Conservation (phyloP, 2,113 vertebrate genomes). For the Oryzias curvinotus region DNA sequence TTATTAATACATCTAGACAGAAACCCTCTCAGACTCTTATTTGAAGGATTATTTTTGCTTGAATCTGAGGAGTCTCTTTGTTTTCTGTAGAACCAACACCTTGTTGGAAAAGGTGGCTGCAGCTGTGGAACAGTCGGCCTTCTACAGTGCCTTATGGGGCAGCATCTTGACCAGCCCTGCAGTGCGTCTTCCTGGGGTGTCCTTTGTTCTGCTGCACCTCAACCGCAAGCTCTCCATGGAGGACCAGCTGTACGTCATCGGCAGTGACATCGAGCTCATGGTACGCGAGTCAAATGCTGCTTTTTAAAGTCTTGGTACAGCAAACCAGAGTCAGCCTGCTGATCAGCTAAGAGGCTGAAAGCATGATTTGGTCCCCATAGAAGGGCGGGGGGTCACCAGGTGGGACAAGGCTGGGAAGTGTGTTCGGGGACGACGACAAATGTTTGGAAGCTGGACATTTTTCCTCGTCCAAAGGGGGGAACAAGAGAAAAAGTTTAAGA, state of each 20-base stretch:
- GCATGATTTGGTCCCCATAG: no score
- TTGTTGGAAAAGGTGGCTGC: conserved; percentile 94
- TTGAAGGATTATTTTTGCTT: background rate
- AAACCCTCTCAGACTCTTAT: background rate
- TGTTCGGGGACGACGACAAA: no score
- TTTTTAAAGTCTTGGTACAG: no score
- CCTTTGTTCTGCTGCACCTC: conserved; percentile 93
- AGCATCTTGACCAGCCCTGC: conserved; percentile 97
- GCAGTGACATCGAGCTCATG: conserved; percentile 98
- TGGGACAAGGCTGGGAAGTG: no score
- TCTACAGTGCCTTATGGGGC: conserved; percentile 98
- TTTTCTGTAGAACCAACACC: conserved; percentile 85
- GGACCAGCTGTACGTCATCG: conserved; percentile 97
- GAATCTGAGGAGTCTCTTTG: background rate
- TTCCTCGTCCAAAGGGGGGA: no score
- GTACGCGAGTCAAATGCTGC: conserved; percentile 63
- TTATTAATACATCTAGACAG: no score
- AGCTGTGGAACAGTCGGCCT: conserved; percentile 93
- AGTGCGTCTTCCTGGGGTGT: conserved; percentile 92
- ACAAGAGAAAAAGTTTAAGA: no score
- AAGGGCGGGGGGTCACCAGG: no score
- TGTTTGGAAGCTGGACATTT: no score
- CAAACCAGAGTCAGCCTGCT: no score
- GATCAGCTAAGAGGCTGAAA: no score
- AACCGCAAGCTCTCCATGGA: conserved; percentile 99